phyloP scores from a whole-genome alignment of 1,140 invertebrate genomes.

The Ptiloglossa arizonensis region DNA sequence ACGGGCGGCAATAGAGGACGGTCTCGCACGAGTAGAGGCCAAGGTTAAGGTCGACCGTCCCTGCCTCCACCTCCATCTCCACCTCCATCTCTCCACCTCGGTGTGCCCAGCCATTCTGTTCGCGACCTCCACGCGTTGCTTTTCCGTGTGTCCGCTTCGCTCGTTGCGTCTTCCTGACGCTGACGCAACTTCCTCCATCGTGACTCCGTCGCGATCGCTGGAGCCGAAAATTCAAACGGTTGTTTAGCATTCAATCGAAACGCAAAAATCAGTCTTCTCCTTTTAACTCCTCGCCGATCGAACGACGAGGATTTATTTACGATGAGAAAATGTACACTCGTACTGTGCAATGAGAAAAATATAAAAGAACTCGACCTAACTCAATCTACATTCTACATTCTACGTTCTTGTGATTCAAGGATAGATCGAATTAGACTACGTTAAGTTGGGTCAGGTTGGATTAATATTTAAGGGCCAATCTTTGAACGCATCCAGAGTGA shows the following conservation, averaged over 20 bases:
- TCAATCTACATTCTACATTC: too few species aligned
- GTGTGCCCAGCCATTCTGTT: neutral
- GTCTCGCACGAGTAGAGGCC: constrained; percentile 59
- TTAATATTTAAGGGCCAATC: too few species aligned
- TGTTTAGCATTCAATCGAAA: neutral
- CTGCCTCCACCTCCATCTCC: constrained; percentile 31
- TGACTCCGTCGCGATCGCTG: neutral
- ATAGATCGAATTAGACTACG: too few species aligned
- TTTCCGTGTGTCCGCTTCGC: constrained; percentile 4
- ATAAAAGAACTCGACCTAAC: too few species aligned
- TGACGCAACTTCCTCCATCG: constrained; percentile 49
- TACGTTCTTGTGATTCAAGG: too few species aligned
- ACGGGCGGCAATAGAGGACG: constrained; percentile 57
- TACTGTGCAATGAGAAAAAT: too few species aligned
- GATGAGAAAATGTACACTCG: too few species aligned
- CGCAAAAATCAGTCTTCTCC: too few species aligned
- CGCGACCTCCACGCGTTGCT: constrained; percentile 3
- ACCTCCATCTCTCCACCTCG: constrained; percentile 13
- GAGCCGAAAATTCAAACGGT: neutral
- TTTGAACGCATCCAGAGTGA: too few species aligned
- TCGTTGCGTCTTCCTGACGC: constrained; percentile 38
- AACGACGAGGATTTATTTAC: too few species aligned
- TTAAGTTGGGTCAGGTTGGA: too few species aligned
- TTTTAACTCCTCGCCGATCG: too few species aligned
- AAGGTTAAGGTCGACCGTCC: constrained; percentile 68